Evolutionary conservation across 2,888 invertebrate species (phyloP).

Genomic region (Andrena chrysosceles): DNA sequence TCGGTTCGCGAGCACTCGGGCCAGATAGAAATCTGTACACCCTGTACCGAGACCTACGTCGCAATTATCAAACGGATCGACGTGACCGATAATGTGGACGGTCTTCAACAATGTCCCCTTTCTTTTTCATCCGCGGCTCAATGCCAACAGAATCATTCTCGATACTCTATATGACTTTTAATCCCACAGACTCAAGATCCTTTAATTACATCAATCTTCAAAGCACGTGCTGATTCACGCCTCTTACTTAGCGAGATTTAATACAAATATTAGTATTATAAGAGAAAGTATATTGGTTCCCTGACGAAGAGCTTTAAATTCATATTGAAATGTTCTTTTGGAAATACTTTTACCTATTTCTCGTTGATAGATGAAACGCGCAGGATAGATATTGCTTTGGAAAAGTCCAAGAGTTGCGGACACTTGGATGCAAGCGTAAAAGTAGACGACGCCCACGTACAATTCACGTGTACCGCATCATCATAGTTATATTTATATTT

Average conservation of each 20-base stretch:
- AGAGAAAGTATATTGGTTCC: too few species aligned
- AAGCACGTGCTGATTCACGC: too few species aligned
- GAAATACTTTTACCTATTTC: too few species aligned
- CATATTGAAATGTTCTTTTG: too few species aligned
- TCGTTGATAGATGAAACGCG: too few species aligned
- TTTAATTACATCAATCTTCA: not conserved
- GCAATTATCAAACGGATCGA: constrained; percentile 41
- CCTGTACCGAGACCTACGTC: constrained; percentile 21
- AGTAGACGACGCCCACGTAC: constrained; percentile 29
- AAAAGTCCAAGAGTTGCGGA: not conserved
- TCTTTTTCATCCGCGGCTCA: not conserved
- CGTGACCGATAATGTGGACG: constrained; percentile 33
- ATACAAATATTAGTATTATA: too few species aligned
- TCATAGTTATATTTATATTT: constrained; percentile 19
- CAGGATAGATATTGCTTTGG: not conserved
- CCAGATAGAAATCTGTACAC: constrained; percentile 66
- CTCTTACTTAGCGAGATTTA: too few species aligned
- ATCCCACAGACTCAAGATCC: not conserved
- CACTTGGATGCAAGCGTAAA: not conserved
- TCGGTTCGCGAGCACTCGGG: constrained; percentile 42
- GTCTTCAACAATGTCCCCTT: not conserved
- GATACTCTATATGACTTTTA: not conserved
- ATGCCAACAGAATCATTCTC: constrained; percentile 9
- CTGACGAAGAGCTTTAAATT: too few species aligned
- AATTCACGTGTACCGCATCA: constrained; percentile 16